Conservation (phyloP, 2,888 invertebrate genomes). For the Apocheima hispidaria region DNA sequence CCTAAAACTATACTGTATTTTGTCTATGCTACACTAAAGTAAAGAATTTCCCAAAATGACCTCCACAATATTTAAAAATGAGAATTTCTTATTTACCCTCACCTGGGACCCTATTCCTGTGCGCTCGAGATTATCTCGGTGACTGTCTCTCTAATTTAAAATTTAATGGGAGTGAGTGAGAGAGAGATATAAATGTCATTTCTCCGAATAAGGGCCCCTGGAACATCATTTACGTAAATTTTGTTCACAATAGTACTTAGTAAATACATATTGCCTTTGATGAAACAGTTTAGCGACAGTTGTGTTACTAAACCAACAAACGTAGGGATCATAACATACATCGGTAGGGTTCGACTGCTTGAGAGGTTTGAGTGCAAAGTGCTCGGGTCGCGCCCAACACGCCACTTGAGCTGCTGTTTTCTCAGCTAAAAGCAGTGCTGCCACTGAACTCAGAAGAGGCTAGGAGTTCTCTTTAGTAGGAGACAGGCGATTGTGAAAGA, state of each 20-base stretch:
- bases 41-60: too few relatives aligned
- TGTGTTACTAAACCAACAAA: conserved; percentile 44
- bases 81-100: too few relatives aligned
- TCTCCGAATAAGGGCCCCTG: too few relatives aligned
- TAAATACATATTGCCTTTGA: conserved; percentile 19
- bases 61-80: too few relatives aligned
- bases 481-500: conserved; percentile 20
- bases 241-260: background rate
- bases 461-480: conserved; percentile 36
- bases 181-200: too few relatives aligned
- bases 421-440: conserved; percentile 75
- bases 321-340: conserved; percentile 39
- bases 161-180: too few relatives aligned
- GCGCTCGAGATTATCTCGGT: too few relatives aligned
- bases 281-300: conserved; percentile 16
- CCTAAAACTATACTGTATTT: too few relatives aligned
- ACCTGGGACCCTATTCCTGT: too few relatives aligned
- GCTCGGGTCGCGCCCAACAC: conserved; percentile 54
- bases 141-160: too few relatives aligned
- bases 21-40: too few relatives aligned
- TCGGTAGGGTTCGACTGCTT: conserved; percentile 13
- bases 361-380: conserved; percentile 51
- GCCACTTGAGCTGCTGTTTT: conserved; percentile 64
- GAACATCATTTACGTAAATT: too few relatives aligned
- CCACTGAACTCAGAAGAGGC: conserved; percentile 45